These are phyloP conservation scores for Candidula unifasciata DNA, from an alignment of 2,888 invertebrate species.

Conservation along the genomic window DNA sequence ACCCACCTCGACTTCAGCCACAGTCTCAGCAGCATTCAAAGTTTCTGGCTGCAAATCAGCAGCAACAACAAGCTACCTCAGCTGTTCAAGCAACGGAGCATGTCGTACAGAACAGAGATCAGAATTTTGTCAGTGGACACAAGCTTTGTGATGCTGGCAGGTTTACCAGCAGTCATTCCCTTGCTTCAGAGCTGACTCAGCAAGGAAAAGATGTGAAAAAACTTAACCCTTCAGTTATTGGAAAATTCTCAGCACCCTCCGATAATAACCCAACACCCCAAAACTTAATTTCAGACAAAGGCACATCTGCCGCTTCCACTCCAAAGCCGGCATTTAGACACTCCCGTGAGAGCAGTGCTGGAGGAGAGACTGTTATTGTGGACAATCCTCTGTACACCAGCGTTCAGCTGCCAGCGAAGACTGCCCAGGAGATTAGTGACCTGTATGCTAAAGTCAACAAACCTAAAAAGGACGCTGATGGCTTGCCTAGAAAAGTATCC, in stretches of 20 bases:
- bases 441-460: slow-evolving; percentile 52
- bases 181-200: neutral
- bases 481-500: slow-evolving; percentile 6
- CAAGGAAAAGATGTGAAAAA: slow-evolving; percentile 2
- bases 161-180: neutral
- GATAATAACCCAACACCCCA: slow-evolving; percentile 11
- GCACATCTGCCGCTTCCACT: neutral
- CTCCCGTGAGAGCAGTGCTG: neutral
- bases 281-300: neutral
- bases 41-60: neutral
- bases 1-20: neutral
- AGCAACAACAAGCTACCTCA: slow-evolving; percentile 11
- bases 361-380: neutral
- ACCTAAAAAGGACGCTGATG: slow-evolving; percentile 28
- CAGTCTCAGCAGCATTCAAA: neutral
- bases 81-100: neutral
- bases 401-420: neutral
- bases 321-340: slow-evolving; percentile 31
- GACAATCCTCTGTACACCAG: slow-evolving; percentile 32
- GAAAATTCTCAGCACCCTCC: slow-evolving; percentile 25
- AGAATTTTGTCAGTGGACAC: neutral
- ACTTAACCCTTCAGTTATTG: slow-evolving; percentile 31
- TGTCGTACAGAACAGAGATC: neutral
- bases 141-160: neutral
- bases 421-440: slow-evolving; percentile 17